Percentiles rank a stretch among this genome's conserved stretches.
phyloP scores from a whole-genome alignment of 23 tunicate genomes.

The Trididemnum miniatum region DNA sequence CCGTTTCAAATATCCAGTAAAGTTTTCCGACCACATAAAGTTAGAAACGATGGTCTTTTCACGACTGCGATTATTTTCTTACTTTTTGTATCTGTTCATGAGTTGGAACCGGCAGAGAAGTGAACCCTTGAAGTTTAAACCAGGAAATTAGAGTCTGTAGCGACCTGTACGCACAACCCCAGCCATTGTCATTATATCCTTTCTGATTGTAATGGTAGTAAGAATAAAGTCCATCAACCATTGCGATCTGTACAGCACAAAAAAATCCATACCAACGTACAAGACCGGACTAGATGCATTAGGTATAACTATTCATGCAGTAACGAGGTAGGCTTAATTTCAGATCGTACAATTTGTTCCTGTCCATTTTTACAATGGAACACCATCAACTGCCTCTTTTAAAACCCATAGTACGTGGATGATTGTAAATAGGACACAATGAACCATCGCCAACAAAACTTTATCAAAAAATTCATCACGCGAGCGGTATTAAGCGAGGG shows the following conservation, averaged over 20 bases:
- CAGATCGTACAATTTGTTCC: too few species aligned
- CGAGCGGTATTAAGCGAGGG: neutral
- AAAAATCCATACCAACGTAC: neutral
- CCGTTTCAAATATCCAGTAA: too few species aligned
- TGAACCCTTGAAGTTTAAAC: constrained; percentile 77
- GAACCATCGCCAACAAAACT: neutral
- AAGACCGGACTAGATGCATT: neutral
- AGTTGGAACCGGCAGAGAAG: constrained; percentile 50
- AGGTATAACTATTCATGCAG: too few species aligned
- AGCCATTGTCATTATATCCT: constrained; percentile 82
- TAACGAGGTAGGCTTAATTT: too few species aligned
- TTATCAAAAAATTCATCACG: neutral
- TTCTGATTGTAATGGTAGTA: constrained; percentile 98
- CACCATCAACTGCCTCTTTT: too few species aligned
- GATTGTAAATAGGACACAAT: too few species aligned
- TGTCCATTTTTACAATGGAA: too few species aligned
- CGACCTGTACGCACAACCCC: constrained; percentile 98
- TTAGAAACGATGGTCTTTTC: too few species aligned
- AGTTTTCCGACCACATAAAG: too few species aligned
- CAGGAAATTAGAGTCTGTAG: constrained; percentile 92
- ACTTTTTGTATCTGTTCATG: constrained; percentile 91
- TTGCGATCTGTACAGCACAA: constrained; percentile 1
- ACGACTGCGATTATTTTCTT: neutral
- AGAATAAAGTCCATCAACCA: constrained; percentile 66
- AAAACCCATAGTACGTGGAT: too few species aligned